These are phyloP conservation scores for Cotesia chilonis DNA, from an alignment of 1,140 invertebrate species.

Conservation along the genomic window DNA sequence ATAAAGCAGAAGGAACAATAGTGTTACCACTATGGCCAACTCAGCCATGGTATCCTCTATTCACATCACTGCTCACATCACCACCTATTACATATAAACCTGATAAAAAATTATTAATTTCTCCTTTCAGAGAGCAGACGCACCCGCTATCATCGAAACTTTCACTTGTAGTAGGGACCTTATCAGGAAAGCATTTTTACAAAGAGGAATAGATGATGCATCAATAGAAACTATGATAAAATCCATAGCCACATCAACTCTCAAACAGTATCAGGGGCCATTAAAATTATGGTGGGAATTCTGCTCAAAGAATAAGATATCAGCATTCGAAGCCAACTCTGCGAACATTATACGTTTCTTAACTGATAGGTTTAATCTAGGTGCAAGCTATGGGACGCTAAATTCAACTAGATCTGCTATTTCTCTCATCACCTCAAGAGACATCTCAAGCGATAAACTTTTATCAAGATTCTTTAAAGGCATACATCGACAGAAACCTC, in stretches of 20 bases:
- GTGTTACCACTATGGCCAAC: too few relatives aligned
- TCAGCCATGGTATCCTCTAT: too few relatives aligned
- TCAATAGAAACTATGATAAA: slow-evolving; percentile 42
- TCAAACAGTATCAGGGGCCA: slow-evolving; percentile 45
- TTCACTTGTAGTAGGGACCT: slow-evolving; percentile 44
- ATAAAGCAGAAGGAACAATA: background rate
- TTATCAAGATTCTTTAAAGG: slow-evolving; percentile 44
- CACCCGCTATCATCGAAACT: slow-evolving; percentile 27
- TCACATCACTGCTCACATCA: too few relatives aligned
- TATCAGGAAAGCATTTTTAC: slow-evolving; percentile 43
- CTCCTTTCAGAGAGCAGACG: background rate
- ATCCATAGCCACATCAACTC: slow-evolving; percentile 43
- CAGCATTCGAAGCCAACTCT: background rate
- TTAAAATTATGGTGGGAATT: slow-evolving; percentile 46
- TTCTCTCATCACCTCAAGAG: slow-evolving; percentile 34
- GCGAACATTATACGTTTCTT: slow-evolving; percentile 33
- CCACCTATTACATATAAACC: too few relatives aligned
- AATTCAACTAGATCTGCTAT: slow-evolving; percentile 45
- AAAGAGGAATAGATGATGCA: slow-evolving; percentile 12
- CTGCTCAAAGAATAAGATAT: slow-evolving; percentile 38
- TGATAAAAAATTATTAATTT: too few relatives aligned
- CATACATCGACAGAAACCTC: background rate
- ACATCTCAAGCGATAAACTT: background rate
- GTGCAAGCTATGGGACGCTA: slow-evolving; percentile 41
- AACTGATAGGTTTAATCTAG: slow-evolving; percentile 36